Percentiles rank a stretch among this genome's conserved stretches.
phyloP scores from a whole-genome alignment of 92 coral and sea anemone genomes.

The Parazoanthus darwini region DNA sequence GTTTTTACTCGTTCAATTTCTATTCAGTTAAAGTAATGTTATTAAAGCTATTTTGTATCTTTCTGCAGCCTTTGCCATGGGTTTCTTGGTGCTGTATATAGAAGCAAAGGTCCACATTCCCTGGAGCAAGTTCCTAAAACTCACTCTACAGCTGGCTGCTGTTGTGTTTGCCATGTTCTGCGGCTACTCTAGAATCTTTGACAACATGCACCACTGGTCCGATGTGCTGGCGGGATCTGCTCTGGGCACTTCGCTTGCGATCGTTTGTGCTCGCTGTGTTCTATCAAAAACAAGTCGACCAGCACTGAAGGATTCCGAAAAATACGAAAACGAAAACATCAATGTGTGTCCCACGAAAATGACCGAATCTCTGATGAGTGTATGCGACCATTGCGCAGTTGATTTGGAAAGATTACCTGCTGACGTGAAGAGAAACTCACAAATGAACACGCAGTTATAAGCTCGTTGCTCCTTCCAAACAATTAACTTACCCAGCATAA shows the following conservation, averaged over 20 bases:
- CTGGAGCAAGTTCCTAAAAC: constrained; percentile 68
- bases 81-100: constrained; percentile 59
- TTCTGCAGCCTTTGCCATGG: constrained; percentile 71
- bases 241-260: constrained; percentile 65
- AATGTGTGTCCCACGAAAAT: neutral
- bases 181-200: constrained; percentile 75
- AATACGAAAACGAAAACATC: neutral
- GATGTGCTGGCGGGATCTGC: constrained; percentile 76
- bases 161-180: constrained; percentile 68
- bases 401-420: neutral
- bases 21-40: too few species aligned
- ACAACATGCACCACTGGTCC: constrained; percentile 88
- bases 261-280: constrained; percentile 32
- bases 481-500: neutral
- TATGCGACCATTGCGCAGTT: neutral
- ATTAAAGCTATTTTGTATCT: neutral
- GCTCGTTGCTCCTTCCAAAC: neutral
- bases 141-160: constrained; percentile 56
- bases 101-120: constrained; percentile 56
- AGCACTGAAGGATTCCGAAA: neutral
- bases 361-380: neutral
- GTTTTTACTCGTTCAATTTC: too few species aligned
- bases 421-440: neutral
- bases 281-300: neutral
- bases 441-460: neutral